Percentiles rank a stretch among this genome's conserved stretches.
These are phyloP conservation scores for Lutjanus campechanus DNA, from an alignment of 2,797 vertebrate genomes.

Conservation along the genomic window DNA sequence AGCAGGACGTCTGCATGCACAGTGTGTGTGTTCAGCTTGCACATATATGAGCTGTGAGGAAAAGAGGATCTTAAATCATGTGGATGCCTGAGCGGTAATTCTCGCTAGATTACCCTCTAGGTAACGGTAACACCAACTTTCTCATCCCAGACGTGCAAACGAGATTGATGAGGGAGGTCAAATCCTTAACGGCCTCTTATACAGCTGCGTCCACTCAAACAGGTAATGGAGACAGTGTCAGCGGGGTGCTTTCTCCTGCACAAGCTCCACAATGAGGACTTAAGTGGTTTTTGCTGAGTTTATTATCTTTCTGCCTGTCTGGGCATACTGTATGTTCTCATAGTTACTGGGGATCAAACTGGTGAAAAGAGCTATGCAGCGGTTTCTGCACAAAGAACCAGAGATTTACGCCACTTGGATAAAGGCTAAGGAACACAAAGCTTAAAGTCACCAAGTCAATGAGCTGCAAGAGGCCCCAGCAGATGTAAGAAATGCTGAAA, in stretches of 20 bases:
- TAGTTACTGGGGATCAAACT: conserved; percentile 47
- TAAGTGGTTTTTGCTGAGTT: conserved; percentile 59
- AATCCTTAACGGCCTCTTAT: conserved; percentile 58
- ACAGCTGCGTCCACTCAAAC: conserved; percentile 58
- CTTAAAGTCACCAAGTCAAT: conserved; percentile 40
- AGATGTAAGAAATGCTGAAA: conserved; percentile 32
- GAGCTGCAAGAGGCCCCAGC: conserved; percentile 31
- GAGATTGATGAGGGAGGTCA: conserved; percentile 65
- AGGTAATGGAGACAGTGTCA: conserved; percentile 59
- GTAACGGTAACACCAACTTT: conserved; percentile 43
- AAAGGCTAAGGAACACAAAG: conserved; percentile 47
- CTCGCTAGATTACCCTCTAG: conserved; percentile 49
- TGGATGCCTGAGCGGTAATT: conserved; percentile 49
- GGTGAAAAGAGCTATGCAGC: conserved; percentile 41
- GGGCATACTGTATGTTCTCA: conserved; percentile 57
- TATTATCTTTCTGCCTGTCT: conserved; percentile 64
- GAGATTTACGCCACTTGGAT: conserved; percentile 52
- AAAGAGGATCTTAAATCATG: conserved; percentile 61
- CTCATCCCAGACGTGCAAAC: conserved; percentile 52
- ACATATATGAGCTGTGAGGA: conserved; percentile 12
- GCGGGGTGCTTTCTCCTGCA: conserved; percentile 54
- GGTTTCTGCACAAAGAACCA: conserved; percentile 32
- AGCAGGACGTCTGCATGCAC: conserved; percentile 31
- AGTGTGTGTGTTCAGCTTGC: conserved; percentile 36
- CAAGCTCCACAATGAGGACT: conserved; percentile 50